phyloP scores from a whole-genome alignment of 2,797 vertebrate genomes.

The Rhyacichthys aspro region DNA sequence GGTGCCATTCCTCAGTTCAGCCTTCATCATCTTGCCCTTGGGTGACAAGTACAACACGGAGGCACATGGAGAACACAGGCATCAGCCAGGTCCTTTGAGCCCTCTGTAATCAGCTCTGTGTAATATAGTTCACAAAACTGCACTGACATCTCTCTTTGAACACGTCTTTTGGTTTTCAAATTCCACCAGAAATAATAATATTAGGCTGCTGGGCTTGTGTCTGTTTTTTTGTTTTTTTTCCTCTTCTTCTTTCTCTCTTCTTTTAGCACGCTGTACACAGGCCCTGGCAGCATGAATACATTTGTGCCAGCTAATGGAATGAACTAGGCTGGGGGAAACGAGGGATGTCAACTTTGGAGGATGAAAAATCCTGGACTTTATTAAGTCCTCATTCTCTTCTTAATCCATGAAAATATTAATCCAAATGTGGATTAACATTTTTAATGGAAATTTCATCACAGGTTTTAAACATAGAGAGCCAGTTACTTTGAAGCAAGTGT shows the following conservation, averaged over 20 bases:
- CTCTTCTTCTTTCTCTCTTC: background rate
- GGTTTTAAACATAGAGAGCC: slow-evolving; percentile 1
- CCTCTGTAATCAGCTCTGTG: slow-evolving; percentile 40
- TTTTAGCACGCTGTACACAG: slow-evolving; percentile 28
- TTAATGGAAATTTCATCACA: slow-evolving; percentile 1
- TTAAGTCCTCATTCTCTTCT: background rate
- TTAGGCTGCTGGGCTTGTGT: slow-evolving; percentile 34
- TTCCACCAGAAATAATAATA: slow-evolving; percentile 59
- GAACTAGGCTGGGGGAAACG: background rate
- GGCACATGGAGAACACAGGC: slow-evolving; percentile 15
- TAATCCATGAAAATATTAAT: slow-evolving; percentile 9
- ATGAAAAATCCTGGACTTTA: slow-evolving; percentile 2
- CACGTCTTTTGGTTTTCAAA: slow-evolving; percentile 38
- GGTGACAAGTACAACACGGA: slow-evolving; percentile 36
- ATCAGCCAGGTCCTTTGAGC: slow-evolving; percentile 36
- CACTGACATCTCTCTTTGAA: slow-evolving; percentile 58
- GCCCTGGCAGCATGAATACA: slow-evolving; percentile 57
- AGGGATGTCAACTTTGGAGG: slow-evolving; percentile 4
- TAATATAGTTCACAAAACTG: slow-evolving; percentile 53
- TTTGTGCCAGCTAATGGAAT: slow-evolving; percentile 60
- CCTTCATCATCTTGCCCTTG: slow-evolving; percentile 27
- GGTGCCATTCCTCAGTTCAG: slow-evolving; percentile 3
- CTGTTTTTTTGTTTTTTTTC: slow-evolving; percentile 1
- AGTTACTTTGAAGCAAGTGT: background rate
- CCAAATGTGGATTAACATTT: slow-evolving; percentile 8